These are phyloP conservation scores for Drosophila kikkawai DNA, from an alignment of 1,140 invertebrate species.

Conservation along the genomic window DNA sequence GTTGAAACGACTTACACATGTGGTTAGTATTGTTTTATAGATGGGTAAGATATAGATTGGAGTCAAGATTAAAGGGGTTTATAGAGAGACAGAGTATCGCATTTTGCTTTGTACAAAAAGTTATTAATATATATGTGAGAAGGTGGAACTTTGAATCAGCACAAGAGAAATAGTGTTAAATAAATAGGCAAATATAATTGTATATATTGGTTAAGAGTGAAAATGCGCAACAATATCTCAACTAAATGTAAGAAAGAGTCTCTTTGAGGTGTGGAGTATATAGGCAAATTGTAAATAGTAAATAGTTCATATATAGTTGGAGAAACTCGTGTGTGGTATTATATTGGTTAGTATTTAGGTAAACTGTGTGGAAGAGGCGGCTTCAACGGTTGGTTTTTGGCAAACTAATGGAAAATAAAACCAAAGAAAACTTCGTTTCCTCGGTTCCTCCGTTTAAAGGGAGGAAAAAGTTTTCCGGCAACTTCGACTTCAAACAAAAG, in stretches of 20 bases:
- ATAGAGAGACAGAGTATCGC: constrained; percentile 48
- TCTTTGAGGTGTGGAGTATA: constrained; percentile 38
- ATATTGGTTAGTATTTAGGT: constrained; percentile 39
- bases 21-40: constrained; percentile 28
- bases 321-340: constrained; percentile 35
- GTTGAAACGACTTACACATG: constrained; percentile 49
- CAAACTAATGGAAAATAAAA: constrained; percentile 47
- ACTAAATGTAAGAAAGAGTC: constrained; percentile 51
- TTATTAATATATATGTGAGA: constrained; percentile 54
- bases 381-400: constrained; percentile 43
- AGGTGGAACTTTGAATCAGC: constrained; percentile 54
- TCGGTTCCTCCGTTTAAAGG: background rate
- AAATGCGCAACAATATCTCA: constrained; percentile 55
- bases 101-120: constrained; percentile 49
- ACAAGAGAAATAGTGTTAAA: constrained; percentile 59
- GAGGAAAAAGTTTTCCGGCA: constrained; percentile 18
- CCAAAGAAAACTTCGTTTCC: constrained; percentile 36
- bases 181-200: constrained; percentile 38
- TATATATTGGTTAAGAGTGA: constrained; percentile 47
- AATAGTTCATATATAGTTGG: constrained; percentile 39
- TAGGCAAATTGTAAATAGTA: constrained; percentile 41
- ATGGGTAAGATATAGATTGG: constrained; percentile 27
- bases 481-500: constrained; percentile 44
- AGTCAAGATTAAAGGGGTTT: constrained; percentile 34
- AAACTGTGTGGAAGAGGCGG: constrained; percentile 43